Percentiles rank a stretch among this genome's conserved stretches.
Evolutionary conservation across 2,888 invertebrate species (phyloP).

Genomic region (Lamellibrachia satsuma): DNA sequence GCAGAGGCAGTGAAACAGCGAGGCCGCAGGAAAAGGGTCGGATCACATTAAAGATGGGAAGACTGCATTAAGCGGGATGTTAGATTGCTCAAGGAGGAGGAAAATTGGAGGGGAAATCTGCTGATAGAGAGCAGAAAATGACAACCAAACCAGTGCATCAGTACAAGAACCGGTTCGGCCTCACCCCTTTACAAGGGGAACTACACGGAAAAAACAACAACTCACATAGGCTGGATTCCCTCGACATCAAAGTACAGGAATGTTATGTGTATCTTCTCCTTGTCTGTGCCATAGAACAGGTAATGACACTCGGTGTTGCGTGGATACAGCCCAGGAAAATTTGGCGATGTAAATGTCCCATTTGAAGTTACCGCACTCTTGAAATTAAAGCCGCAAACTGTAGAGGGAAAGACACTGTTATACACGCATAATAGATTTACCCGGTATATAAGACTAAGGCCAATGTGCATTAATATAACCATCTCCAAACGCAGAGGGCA

Average conservation of each 20-base stretch:
- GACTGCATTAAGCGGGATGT: no score
- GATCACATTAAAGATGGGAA: no score
- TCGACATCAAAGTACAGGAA: conserved; percentile 91
- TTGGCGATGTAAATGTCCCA: conserved; percentile 85
- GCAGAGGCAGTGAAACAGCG: no score
- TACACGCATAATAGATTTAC: conserved; percentile 48
- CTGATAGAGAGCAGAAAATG: no score
- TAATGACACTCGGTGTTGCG: conserved; percentile 84
- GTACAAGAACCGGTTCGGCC: no score
- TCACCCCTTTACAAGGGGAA: no score
- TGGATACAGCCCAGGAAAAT: conserved; percentile 85
- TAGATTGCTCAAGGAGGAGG: no score
- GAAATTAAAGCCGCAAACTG: conserved; percentile 76
- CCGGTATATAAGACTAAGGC: conserved; percentile 38
- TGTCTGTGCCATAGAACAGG: conserved; percentile 83
- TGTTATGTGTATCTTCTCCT: conserved; percentile 84
- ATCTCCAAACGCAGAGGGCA: no score
- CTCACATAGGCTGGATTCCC: conserved; percentile 68
- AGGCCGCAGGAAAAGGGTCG: no score
- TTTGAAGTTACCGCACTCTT: conserved; percentile 46
- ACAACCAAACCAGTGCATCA: no score
- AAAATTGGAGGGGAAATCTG: no score
- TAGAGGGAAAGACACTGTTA: conserved; percentile 38
- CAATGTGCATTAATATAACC: not conserved
- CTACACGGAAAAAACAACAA: not conserved